Evolutionary conservation across 92 coral and sea anemone genomes (phyloP).

Genomic region (Porites cylindrica): DNA sequence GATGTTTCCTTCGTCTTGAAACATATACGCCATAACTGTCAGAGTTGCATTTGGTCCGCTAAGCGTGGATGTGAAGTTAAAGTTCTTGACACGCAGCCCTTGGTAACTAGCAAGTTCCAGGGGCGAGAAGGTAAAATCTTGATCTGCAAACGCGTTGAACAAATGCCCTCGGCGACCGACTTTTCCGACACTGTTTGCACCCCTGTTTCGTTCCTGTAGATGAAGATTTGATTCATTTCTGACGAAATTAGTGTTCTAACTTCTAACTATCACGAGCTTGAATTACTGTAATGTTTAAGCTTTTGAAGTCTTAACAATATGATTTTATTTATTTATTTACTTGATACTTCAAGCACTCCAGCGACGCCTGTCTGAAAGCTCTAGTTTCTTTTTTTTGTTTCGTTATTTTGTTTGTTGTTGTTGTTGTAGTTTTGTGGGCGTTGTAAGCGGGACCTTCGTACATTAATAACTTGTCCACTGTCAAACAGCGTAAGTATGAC

Average conservation of each 20-base stretch:
- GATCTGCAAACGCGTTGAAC: constrained; percentile 21
- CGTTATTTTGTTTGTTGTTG: too few species aligned
- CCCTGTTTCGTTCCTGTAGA: constrained; percentile 24
- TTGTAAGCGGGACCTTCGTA: background rate
- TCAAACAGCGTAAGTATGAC: background rate
- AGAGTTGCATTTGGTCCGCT: constrained; percentile 7
- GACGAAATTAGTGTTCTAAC: too few species aligned
- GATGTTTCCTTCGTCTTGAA: constrained; percentile 29
- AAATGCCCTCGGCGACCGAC: constrained; percentile 1
- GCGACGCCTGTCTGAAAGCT: background rate
- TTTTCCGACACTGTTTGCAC: constrained; percentile 26
- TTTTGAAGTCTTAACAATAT: too few species aligned
- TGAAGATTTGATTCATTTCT: background rate
- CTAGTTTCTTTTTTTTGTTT: background rate
- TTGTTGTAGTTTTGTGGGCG: background rate
- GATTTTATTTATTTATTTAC: too few species aligned
- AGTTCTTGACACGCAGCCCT: constrained; percentile 33
- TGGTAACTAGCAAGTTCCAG: background rate
- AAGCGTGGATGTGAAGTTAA: constrained; percentile 2
- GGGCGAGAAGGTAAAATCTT: constrained; percentile 24
- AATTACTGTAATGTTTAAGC: too few species aligned
- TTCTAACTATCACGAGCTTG: too few species aligned
- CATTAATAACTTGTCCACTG: background rate
- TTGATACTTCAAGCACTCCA: background rate
- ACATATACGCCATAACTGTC: constrained; percentile 37